Conservation (phyloP, 1,140 invertebrate genomes). For the Musca vetustissima region DNA sequence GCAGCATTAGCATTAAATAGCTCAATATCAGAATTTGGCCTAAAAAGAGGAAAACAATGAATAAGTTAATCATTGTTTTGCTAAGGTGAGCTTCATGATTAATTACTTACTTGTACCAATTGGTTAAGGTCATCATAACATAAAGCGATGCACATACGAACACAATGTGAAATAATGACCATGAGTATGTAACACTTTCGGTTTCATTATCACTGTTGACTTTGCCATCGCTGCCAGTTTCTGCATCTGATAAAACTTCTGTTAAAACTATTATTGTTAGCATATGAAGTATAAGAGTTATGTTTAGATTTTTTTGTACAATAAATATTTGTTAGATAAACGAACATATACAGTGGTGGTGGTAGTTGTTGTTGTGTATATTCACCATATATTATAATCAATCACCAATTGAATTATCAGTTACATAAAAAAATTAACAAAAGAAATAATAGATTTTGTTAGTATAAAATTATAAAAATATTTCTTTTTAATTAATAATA, state of each 20-base stretch:
- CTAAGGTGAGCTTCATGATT: too few relatives aligned
- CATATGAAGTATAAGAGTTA: slow-evolving; percentile 45
- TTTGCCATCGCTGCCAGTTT: slow-evolving; percentile 58
- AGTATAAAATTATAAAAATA: too few relatives aligned
- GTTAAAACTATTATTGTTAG: slow-evolving; percentile 59
- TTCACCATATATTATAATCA: slow-evolving; percentile 45
- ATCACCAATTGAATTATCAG: slow-evolving; percentile 5
- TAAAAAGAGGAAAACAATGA: too few relatives aligned
- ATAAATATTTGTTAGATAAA: neutral
- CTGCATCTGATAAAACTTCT: slow-evolving; percentile 66
- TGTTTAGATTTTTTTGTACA: slow-evolving; percentile 56
- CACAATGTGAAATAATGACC: slow-evolving; percentile 98
- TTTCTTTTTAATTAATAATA: too few relatives aligned
- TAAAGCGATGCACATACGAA: slow-evolving; percentile 96
- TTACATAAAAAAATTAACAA: slow-evolving; percentile 25
- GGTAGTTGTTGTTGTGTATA: slow-evolving; percentile 63
- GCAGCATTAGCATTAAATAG: slow-evolving; percentile 83
- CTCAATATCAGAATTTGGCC: slow-evolving; percentile 76
- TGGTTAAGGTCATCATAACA: slow-evolving; percentile 99
- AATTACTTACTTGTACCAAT: slow-evolving; percentile 94
- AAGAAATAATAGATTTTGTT: too few relatives aligned
- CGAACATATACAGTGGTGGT: neutral
- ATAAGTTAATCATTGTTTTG: too few relatives aligned
- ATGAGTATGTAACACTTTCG: slow-evolving; percentile 92
- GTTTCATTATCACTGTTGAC: slow-evolving; percentile 90